phyloP scores from a whole-genome alignment of 1,140 invertebrate genomes.

The Heliconius eleuchia region DNA sequence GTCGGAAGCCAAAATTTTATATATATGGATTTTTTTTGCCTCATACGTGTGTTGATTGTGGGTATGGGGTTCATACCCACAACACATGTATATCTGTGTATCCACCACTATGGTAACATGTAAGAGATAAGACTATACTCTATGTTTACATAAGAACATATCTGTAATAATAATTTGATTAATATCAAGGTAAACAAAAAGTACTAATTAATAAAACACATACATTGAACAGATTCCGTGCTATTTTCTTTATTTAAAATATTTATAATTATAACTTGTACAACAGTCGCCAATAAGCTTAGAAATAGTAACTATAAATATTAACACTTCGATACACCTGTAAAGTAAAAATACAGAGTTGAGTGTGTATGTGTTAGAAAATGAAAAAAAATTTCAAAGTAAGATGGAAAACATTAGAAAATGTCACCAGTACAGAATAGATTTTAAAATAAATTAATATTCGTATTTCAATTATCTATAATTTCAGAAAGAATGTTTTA shows the following conservation, averaged over 20 bases:
- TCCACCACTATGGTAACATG: too few relatives aligned
- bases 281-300: conserved; percentile 63
- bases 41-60: too few relatives aligned
- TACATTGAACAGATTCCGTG: conserved; percentile 60
- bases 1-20: too few relatives aligned
- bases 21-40: too few relatives aligned
- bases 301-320: conserved; percentile 29
- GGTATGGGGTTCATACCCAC: background rate
- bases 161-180: too few relatives aligned
- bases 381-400: background rate
- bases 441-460: conserved; percentile 10
- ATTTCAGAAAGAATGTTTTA: background rate
- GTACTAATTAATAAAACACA: conserved; percentile 36
- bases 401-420: conserved; percentile 15
- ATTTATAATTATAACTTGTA: conserved; percentile 58
- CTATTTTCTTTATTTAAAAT: conserved; percentile 72
- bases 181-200: background rate
- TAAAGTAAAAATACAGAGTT: conserved; percentile 33
- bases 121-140: too few relatives aligned
- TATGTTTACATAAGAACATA: too few relatives aligned
- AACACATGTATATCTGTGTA: too few relatives aligned
- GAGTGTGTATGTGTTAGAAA: conserved; percentile 21
- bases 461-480: background rate
- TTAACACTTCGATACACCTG: conserved; percentile 30
- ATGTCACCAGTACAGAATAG: conserved; percentile 16